Evolutionary conservation across 92 coral and sea anemone species (phyloP), one percentile per base, ranked within the genome.

Genomic region (Parazoanthus atlanticus): DNA sequence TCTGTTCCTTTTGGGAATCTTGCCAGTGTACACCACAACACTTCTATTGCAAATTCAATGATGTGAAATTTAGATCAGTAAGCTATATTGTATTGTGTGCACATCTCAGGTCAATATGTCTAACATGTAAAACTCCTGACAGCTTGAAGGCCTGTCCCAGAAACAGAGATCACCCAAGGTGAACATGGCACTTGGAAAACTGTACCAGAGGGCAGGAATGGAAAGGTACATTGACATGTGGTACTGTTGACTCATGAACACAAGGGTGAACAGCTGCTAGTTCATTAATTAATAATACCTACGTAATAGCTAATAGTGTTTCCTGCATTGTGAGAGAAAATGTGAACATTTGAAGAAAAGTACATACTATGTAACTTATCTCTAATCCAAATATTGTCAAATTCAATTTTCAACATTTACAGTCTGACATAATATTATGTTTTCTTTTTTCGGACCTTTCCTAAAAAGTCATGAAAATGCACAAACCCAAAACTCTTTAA

Each of bases 141-240:
- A 97, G 99, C 97, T 97, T 89, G 99, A 97, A 73, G 99, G 98
- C 40, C 94, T 97, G 81, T 92, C 99, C n/a, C 99, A 96, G 91
- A 97, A 95, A 88, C 99, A 97, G 82, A 95, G 99, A 71, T 92
- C 98, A 29, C 92, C 95, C 26, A 96, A 94, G 85, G 93, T 97
- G 16, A 95, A 94, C 89, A 97, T 95, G 97, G 95, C 98, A 17
- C 93, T 97, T 40, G 99, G 97, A 36, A 92, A 93, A 88, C 93
- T 97, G 25, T 95, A 97, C 85, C 98, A 95, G 78, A 86, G 94
- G 76, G 91, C 93, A 88, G 99, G 99, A 32, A 94, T 95, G 93
- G 99, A 97, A 86, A 95, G 99, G 99, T 97, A 77, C 13, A 47
- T 11, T 69, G n/a, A n/a, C n/a, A 17, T 5, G 17, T 11, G 21